These are phyloP conservation scores for Leptobrachium leishanense DNA, from an alignment of 2,113 vertebrate genomes.

Conservation along the genomic window DNA sequence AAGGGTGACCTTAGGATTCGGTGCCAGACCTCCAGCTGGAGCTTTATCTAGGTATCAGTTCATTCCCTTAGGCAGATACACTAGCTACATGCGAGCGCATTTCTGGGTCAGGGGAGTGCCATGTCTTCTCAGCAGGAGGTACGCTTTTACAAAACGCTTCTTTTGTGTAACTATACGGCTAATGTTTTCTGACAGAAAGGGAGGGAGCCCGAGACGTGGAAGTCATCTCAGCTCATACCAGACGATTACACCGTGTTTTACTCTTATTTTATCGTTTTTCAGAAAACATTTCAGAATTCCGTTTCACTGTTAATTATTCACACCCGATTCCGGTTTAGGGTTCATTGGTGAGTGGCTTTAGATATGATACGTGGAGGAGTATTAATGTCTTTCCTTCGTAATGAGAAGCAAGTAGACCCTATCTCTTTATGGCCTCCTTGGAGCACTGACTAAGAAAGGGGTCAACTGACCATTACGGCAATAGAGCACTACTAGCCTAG, in stretches of 20 bases:
- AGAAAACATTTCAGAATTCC: background rate
- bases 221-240: conserved; percentile 8
- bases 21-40: conserved; percentile 47
- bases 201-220: background rate
- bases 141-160: conserved; percentile 32
- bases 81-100: conserved; percentile 49
- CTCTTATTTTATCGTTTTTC: background rate
- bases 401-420: too few species aligned
- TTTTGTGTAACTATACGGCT: conserved; percentile 30
- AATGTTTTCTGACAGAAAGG: conserved; percentile 26
- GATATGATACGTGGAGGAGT: too few species aligned
- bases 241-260: background rate
- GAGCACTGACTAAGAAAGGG: too few species aligned
- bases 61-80: conserved; percentile 48
- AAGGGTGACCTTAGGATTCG: conserved; percentile 5
- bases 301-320: background rate
- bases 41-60: conserved; percentile 40
- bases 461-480: too few species aligned
- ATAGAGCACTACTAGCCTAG: too few species aligned
- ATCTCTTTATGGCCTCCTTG: too few species aligned
- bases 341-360: background rate
- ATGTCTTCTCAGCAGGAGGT: conserved; percentile 24
- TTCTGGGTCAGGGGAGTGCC: conserved; percentile 48
- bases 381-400: too few species aligned
- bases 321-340: background rate